A percentile compares a stretch with the other conserved stretches of the same genome.
Evolutionary conservation across 2,113 vertebrate species (phyloP).

Genomic region (Rhynchopsitta pachyrhyncha): DNA sequence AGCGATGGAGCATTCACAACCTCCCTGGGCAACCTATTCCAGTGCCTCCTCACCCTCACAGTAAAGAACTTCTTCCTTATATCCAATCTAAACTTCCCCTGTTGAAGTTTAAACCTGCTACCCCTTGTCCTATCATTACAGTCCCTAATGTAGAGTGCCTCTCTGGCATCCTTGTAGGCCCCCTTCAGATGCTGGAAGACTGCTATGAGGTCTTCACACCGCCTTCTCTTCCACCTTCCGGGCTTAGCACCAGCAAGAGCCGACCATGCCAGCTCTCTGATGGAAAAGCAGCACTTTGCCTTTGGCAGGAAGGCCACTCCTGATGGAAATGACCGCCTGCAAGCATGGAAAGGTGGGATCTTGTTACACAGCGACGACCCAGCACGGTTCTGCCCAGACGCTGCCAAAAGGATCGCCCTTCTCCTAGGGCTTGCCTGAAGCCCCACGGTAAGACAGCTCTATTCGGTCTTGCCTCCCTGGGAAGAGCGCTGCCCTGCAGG

Average conservation of each 20-base stretch:
- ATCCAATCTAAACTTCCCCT: not conserved
- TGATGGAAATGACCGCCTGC: not conserved
- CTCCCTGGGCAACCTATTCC: not conserved
- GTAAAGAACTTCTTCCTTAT: not conserved
- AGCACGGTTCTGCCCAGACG: accelerated
- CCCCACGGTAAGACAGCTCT: accelerated
- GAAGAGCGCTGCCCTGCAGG: accelerated
- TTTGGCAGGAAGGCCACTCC: not conserved
- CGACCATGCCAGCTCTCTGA: accelerated
- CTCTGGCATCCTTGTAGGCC: not conserved
- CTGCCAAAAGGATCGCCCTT: not conserved
- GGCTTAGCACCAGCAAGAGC: not conserved
- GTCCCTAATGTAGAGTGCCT: not conserved
- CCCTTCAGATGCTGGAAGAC: not conserved
- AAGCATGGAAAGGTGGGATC: not conserved
- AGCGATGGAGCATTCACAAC: not conserved
- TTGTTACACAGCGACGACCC: accelerated
- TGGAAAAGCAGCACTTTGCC: not conserved
- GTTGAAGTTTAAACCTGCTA: not conserved
- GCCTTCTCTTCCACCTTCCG: not conserved
- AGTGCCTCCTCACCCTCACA: not conserved
- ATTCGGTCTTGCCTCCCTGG: accelerated
- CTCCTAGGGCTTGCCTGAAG: not conserved
- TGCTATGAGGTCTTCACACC: not conserved
- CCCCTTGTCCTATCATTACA: not conserved